A percentile compares a stretch with the other conserved stretches of the same genome.
Evolutionary conservation across 2,888 invertebrate species (phyloP).

Genomic region (Cetonia aurata): DNA sequence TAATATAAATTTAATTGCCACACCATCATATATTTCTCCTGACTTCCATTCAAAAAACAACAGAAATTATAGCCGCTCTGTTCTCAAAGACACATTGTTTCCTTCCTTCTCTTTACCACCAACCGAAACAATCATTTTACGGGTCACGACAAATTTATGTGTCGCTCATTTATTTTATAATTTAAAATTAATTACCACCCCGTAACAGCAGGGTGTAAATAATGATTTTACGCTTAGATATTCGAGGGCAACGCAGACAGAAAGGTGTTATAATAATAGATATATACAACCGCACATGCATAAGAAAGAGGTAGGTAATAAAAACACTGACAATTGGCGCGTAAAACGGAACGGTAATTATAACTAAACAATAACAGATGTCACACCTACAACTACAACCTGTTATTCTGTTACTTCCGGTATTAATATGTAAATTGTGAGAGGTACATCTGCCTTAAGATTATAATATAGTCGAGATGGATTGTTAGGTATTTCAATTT

Average conservation of each 20-base stretch:
- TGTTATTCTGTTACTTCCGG: constrained; percentile 39
- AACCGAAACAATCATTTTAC: constrained; percentile 28
- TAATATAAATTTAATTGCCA: no score
- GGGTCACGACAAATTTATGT: constrained; percentile 33
- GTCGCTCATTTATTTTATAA: constrained; percentile 34
- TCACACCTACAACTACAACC: constrained; percentile 38
- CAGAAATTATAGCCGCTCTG: background rate
- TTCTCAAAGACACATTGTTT: constrained; percentile 23
- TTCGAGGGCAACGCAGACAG: constrained; percentile 12
- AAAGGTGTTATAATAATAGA: constrained; percentile 13
- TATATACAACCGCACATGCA: background rate
- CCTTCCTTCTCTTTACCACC: constrained; percentile 2
- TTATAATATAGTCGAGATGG: constrained; percentile 11
- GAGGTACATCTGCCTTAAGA: constrained; percentile 28
- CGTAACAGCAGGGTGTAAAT: constrained; percentile 29
- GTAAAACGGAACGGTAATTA: constrained; percentile 37
- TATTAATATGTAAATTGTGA: constrained; percentile 38
- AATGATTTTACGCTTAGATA: constrained; percentile 29
- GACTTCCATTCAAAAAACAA: background rate
- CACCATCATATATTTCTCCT: no score
- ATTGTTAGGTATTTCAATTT: constrained; percentile 20
- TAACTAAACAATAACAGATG: constrained; percentile 40
- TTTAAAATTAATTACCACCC: constrained; percentile 33
- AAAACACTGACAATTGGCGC: constrained; percentile 36
- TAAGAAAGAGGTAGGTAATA: constrained; percentile 23